These are phyloP conservation scores for Erpobdella octoculata DNA, from an alignment of 2,888 invertebrate genomes.

Conservation along the genomic window DNA sequence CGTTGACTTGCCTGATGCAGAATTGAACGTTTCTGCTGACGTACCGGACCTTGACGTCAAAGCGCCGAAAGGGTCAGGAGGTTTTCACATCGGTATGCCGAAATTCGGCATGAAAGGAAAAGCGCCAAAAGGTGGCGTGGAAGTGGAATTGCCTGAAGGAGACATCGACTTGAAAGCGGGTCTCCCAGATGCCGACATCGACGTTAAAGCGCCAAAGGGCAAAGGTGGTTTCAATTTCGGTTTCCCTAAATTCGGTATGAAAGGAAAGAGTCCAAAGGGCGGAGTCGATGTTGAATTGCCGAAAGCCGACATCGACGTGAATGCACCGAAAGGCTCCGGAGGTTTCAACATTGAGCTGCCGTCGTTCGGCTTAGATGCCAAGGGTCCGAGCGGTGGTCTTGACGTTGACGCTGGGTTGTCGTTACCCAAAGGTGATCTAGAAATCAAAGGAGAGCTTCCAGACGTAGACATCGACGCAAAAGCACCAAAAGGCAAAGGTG, in stretches of 20 bases:
- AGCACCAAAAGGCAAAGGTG: slow-evolving; percentile 20
- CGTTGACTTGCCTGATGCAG: slow-evolving; percentile 6
- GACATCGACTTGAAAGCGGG: slow-evolving; percentile 12
- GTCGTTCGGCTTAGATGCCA: slow-evolving; percentile 10
- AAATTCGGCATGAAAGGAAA: slow-evolving; percentile 20
- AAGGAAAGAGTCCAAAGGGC: slow-evolving; percentile 21
- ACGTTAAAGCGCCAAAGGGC: slow-evolving; percentile 23
- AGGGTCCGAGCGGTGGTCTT: slow-evolving; percentile 8
- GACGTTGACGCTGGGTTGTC: slow-evolving; percentile 14
- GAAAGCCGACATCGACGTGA: slow-evolving; percentile 23
- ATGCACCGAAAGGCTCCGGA: slow-evolving; percentile 10
- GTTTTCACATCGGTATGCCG: slow-evolving; percentile 21
- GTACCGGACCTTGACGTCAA: background rate
- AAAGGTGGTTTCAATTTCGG: slow-evolving; percentile 18
- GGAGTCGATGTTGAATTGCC: slow-evolving; percentile 15
- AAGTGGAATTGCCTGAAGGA: background rate
- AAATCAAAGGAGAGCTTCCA: slow-evolving; percentile 23
- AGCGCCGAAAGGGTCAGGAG: background rate
- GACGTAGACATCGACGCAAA: slow-evolving; percentile 17
- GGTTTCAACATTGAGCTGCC: slow-evolving; percentile 21
- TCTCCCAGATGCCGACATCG: slow-evolving; percentile 28
- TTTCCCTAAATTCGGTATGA: slow-evolving; percentile 25
- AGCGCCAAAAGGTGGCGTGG: slow-evolving; percentile 21
- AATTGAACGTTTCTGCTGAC: slow-evolving; percentile 12
- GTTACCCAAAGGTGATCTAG: slow-evolving; percentile 15